Conservation (phyloP, 1,140 invertebrate genomes). For the Drosophila persimilis region DNA sequence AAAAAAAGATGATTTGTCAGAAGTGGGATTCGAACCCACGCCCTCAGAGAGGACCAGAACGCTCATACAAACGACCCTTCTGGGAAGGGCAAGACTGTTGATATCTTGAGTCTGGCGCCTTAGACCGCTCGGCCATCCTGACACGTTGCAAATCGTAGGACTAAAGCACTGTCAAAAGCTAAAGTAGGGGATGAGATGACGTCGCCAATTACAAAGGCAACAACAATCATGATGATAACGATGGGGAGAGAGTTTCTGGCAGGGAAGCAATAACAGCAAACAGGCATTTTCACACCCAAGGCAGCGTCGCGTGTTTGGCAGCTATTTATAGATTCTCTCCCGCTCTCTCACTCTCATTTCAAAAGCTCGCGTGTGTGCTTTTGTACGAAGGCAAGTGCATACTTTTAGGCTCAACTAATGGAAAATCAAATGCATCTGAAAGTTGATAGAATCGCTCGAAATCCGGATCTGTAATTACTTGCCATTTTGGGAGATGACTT, state of each 20-base stretch:
- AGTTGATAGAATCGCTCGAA: conserved; percentile 19
- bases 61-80: neutral
- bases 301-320: conserved; percentile 58
- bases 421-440: conserved; percentile 6
- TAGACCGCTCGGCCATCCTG: conserved; percentile 88
- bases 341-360: neutral
- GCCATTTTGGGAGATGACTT: conserved; percentile 40
- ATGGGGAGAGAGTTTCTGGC: conserved; percentile 18
- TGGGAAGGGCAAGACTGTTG: too few relatives aligned
- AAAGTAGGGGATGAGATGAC: too few relatives aligned
- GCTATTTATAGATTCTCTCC: conserved; percentile 64
- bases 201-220: conserved; percentile 6
- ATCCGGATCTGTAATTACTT: conserved; percentile 28
- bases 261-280: conserved; percentile 46
- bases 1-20: neutral
- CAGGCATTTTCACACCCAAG: conserved; percentile 67
- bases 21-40: conserved; percentile 93
- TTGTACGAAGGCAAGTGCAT: conserved; percentile 36
- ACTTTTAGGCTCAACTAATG: conserved; percentile 47
- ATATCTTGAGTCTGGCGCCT: conserved; percentile 88
- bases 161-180: too few relatives aligned
- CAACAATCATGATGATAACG: conserved; percentile 1
- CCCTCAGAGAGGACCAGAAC: conserved; percentile 91
- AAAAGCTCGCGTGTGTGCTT: conserved; percentile 46
- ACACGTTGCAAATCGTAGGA: conserved; percentile 63